phyloP scores from a whole-genome alignment of 2,113 vertebrate genomes.

The Platichthys stellatus region DNA sequence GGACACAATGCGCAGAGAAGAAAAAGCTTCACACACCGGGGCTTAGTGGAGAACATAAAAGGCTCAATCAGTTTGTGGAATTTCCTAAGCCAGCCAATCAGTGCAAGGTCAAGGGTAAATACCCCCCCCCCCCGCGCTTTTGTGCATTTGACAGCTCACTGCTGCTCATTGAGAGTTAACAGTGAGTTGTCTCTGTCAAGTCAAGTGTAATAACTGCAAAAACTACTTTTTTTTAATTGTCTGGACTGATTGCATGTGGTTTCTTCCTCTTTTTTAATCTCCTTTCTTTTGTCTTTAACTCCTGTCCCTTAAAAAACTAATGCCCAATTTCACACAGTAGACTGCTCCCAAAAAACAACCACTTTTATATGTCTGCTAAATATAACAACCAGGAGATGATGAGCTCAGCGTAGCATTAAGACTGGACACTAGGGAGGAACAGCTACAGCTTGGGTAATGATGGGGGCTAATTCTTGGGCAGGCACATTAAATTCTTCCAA shows the following conservation, averaged over 20 bases:
- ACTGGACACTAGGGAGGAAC: neutral
- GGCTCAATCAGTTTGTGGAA: slow-evolving; percentile 52
- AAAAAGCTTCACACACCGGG: slow-evolving; percentile 31
- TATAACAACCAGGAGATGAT: neutral
- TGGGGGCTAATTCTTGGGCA: neutral
- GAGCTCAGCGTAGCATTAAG: neutral
- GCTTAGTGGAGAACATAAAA: slow-evolving; percentile 40
- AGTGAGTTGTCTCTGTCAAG: slow-evolving; percentile 1
- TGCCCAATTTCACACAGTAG: neutral
- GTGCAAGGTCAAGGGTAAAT: slow-evolving; percentile 57
- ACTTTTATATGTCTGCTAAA: neutral
- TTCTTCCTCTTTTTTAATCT: neutral
- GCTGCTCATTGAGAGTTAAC: slow-evolving; percentile 37
- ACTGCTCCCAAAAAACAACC: neutral
- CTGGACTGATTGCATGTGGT: neutral
- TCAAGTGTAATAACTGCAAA: neutral
- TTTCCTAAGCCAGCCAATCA: slow-evolving; percentile 65
- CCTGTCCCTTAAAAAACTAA: neutral
- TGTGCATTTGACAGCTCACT: slow-evolving; percentile 34
- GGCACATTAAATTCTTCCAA: neutral
- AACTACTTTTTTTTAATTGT: neutral
- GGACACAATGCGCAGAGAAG: slow-evolving; percentile 46
- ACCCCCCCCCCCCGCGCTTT: slow-evolving; percentile 40
- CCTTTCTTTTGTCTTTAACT: neutral
- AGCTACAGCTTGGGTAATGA: neutral